These are phyloP conservation scores for Lordiphosa clarofinis DNA, from an alignment of 1,140 invertebrate genomes.

Conservation along the genomic window DNA sequence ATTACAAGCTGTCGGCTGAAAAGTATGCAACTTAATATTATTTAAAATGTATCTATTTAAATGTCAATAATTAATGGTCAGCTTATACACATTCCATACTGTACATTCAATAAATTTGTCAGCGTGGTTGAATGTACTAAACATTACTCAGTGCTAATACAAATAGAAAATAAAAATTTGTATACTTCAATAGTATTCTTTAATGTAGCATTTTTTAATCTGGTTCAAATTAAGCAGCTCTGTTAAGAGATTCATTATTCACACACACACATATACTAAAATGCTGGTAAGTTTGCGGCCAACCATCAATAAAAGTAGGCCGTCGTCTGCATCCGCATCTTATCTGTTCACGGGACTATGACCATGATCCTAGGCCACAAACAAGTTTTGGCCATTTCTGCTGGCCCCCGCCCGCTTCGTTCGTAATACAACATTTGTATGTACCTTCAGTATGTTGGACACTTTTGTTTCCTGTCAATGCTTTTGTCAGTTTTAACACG, in stretches of 20 bases:
- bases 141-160: no score
- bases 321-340: constrained; percentile 35
- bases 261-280: constrained; percentile 10
- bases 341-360: constrained; percentile 41
- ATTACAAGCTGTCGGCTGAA: no score
- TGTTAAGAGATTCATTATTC: constrained; percentile 1
- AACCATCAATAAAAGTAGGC: constrained; percentile 60
- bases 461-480: constrained; percentile 57
- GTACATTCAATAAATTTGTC: no score
- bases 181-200: no score
- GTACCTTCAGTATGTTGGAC: constrained; percentile 15
- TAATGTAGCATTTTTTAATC: no score
- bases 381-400: constrained; percentile 22
- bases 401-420: background rate
- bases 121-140: no score
- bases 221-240: background rate
- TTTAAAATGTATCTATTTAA: no score
- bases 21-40: no score
- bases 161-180: no score
- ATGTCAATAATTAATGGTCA: no score
- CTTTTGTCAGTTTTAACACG: constrained; percentile 43
- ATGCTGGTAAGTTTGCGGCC: constrained; percentile 40
- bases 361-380: constrained; percentile 44
- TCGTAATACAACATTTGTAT: constrained; percentile 11
- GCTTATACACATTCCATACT: no score